Base-by-base conservation (phyloP, 2,113 vertebrate genomes). In the Capricornis sumatraensis region DNA sequence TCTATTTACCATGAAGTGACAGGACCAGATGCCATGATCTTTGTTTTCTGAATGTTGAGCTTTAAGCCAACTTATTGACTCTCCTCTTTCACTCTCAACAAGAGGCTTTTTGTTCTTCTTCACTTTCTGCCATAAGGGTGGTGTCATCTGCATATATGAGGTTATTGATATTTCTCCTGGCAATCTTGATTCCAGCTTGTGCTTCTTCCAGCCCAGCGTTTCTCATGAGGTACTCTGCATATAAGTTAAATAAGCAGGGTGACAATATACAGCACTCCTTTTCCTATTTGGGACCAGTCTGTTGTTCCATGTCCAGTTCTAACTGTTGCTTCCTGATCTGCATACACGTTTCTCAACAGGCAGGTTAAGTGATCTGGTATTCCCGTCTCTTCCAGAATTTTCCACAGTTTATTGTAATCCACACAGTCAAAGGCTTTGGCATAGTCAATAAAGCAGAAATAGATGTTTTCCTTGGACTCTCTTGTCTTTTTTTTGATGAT, bases 291-390 rank as follows among this genome's bases (percentile, higher is more conserved):
- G 14, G 17, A 64, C 4, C 62, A 9, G 15, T 64, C 30, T 64
- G 62, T 17, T 64, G 1, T n/a, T n/a, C 62, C 62, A 64, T n/a
- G 16, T 64, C 62, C 30, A 58, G 15, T 64, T n/a, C 62, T n/a
- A 8, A n/a, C 7, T 64, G 30, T 64, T 64, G 30, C 62, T n/a
- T 64, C 30, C 30, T 64, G 7, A 64, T 3, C 60, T n/a, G 62
- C 15, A 8, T 64, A 17, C 15, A 64, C 0, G 0, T 64, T n/a
- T 64, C 1, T 64, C 62, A 64, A n/a, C 0, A 64, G 30, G 7
- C 7, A 64, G 62, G 30, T 9, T 15, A n/a, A 15, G 15, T 64
- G 30, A 0, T n/a, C 62, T n/a, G 62, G 15, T 33, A 17, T n/a
- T 64, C 30, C 62, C 15, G 17, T n/a, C 30, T 64, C 62, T 64